Percentiles rank a stretch among this genome's conserved stretches.
Conservation (phyloP, 2,888 invertebrate genomes). For the Trichogramma evanescens region DNA sequence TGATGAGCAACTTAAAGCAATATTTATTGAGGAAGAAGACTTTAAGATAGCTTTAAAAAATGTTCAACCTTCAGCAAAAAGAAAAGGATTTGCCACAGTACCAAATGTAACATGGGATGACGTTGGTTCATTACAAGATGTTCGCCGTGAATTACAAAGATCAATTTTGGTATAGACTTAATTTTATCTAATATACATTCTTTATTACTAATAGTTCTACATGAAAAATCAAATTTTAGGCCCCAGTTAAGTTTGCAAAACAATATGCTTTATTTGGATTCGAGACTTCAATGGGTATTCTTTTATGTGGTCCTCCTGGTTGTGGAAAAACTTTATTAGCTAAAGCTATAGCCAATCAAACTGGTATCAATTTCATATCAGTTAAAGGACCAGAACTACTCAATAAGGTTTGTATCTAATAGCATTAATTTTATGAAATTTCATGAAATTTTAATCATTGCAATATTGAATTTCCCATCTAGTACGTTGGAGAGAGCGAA, state of each 20-base stretch:
- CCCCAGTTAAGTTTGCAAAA: conserved; percentile 82
- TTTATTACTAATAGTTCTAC: background rate
- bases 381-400: conserved; percentile 97
- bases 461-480: conserved; percentile 25
- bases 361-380: conserved; percentile 96
- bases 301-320: conserved; percentile 95
- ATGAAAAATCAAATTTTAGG: conserved; percentile 48
- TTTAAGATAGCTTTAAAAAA: conserved; percentile 70
- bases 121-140: conserved; percentile 82
- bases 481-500: conserved; percentile 98
- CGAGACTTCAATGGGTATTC: conserved; percentile 76
- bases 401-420: conserved; percentile 68
- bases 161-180: conserved; percentile 65
- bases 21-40: conserved; percentile 69
- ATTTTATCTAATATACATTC: background rate
- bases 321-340: conserved; percentile 94
- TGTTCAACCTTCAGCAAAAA: conserved; percentile 86
- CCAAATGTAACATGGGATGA: conserved; percentile 97
- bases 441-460: background rate
- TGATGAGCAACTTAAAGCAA: conserved; percentile 55
- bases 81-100: conserved; percentile 96
- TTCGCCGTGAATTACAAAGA: conserved; percentile 83
- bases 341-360: conserved; percentile 97
- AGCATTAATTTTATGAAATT: background rate
- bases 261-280: conserved; percentile 73